Percentiles rank a stretch among this genome's conserved stretches.
Conservation (phyloP, 2,888 invertebrate genomes). For the Acheta domesticus region DNA sequence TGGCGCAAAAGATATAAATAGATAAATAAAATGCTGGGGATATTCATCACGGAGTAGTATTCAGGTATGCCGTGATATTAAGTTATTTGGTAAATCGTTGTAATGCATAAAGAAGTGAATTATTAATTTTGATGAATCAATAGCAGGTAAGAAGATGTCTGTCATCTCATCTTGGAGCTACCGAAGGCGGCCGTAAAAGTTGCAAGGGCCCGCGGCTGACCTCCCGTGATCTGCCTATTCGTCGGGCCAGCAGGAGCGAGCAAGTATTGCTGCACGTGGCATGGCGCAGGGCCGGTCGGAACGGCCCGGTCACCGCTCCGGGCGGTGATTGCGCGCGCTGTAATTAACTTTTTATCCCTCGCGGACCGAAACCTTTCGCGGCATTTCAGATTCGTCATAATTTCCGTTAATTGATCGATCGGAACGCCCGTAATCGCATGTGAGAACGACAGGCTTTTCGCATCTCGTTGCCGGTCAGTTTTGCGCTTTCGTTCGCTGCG, state of each 20-base stretch:
- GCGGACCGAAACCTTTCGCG: background rate
- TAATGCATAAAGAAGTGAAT: background rate
- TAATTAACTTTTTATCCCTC: background rate
- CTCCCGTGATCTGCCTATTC: background rate
- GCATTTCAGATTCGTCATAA: background rate
- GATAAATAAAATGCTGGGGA: no score
- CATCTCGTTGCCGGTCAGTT: background rate
- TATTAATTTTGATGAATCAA: no score
- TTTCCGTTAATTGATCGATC: slow-evolving; percentile 18
- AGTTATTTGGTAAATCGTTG: background rate
- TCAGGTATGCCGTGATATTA: background rate
- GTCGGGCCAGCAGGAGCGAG: no score
- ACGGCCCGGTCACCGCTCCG: no score
- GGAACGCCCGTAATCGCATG: background rate
- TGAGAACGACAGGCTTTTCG: background rate
- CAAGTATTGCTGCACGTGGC: background rate
- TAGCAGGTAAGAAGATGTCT: no score
- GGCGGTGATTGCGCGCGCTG: background rate
- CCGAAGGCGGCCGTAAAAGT: background rate
- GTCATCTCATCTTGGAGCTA: background rate
- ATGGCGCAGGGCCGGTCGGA: background rate
- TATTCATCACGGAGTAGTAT: background rate
- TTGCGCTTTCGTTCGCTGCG: background rate
- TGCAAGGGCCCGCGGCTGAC: background rate
- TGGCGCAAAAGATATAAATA: no score